These are phyloP conservation scores for Pluvianellus socialis DNA, from an alignment of 2,113 vertebrate species.

Conservation along the genomic window DNA sequence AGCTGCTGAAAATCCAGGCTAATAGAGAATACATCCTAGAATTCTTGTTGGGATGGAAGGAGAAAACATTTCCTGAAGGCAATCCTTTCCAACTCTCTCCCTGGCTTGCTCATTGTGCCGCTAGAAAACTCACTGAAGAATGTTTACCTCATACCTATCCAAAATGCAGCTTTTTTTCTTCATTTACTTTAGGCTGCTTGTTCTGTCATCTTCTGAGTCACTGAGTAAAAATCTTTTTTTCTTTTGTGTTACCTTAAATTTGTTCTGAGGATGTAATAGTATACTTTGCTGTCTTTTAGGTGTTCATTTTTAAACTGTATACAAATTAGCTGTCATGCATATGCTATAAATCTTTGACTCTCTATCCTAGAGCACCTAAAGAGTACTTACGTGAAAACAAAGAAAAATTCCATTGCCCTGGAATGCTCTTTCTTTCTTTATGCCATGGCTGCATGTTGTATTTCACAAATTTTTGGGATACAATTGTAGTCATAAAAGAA, in stretches of 20 bases:
- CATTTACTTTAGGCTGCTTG: not conserved
- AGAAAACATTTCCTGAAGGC: conserved; percentile 11
- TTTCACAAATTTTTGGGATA: not conserved
- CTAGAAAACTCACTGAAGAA: not conserved
- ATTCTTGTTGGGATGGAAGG: not conserved
- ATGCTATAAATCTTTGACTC: not conserved
- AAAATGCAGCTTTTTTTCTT: not conserved
- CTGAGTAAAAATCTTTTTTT: not conserved
- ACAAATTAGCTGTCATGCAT: conserved; percentile 5
- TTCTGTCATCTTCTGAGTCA: not conserved
- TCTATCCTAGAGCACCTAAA: not conserved
- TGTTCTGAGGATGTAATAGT: not conserved
- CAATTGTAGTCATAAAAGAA: not conserved
- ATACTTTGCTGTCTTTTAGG: not conserved
- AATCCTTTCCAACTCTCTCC: not conserved
- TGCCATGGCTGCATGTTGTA: not conserved
- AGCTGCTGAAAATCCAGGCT: conserved; percentile 5
- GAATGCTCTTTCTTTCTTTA: not conserved
- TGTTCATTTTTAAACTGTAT: not conserved
- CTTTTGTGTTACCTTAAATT: not conserved
- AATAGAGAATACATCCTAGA: not conserved
- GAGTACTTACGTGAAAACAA: not conserved
- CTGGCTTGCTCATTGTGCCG: not conserved
- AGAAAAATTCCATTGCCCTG: not conserved
- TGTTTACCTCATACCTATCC: not conserved